Evolutionary conservation across 2,113 vertebrate species (phyloP).

Genomic region (Hippoglossus stenolepis): DNA sequence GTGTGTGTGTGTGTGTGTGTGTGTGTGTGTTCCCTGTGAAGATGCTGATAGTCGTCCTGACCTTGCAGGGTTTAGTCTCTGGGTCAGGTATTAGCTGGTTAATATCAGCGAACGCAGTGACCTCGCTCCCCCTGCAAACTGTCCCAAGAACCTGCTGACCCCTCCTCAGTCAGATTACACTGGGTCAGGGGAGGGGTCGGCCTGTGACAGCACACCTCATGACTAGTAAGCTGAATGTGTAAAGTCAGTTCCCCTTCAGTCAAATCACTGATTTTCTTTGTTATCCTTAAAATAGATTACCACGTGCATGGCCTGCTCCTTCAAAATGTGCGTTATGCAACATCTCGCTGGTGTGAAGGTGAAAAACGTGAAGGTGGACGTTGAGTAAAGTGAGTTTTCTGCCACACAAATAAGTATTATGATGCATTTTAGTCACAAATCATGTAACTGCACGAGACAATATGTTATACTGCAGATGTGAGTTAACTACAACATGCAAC

Average conservation of each 20-base stretch:
- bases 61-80: conserved; percentile 63
- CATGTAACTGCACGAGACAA: too few relatives aligned
- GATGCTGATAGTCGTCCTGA: conserved; percentile 35
- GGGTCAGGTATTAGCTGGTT: conserved; percentile 59
- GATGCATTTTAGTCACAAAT: too few relatives aligned
- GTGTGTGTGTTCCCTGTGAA: neutral
- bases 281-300: too few relatives aligned
- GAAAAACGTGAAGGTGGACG: neutral
- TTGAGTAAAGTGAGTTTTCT: too few relatives aligned
- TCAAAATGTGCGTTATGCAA: neutral
- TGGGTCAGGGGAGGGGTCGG: neutral
- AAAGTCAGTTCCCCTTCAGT: neutral
- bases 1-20: conserved; percentile 6
- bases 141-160: conserved; percentile 62
- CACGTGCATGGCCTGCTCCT: neutral
- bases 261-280: neutral
- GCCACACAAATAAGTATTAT: too few relatives aligned
- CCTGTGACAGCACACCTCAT: neutral
- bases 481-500: too few relatives aligned
- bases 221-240: neutral
- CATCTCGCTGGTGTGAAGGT: neutral
- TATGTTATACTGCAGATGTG: too few relatives aligned
- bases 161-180: conserved; percentile 52
- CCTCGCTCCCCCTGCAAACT: conserved; percentile 49
- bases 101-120: conserved; percentile 51